Conservation (phyloP, 2,113 vertebrate genomes). For the Tor tambroides region DNA sequence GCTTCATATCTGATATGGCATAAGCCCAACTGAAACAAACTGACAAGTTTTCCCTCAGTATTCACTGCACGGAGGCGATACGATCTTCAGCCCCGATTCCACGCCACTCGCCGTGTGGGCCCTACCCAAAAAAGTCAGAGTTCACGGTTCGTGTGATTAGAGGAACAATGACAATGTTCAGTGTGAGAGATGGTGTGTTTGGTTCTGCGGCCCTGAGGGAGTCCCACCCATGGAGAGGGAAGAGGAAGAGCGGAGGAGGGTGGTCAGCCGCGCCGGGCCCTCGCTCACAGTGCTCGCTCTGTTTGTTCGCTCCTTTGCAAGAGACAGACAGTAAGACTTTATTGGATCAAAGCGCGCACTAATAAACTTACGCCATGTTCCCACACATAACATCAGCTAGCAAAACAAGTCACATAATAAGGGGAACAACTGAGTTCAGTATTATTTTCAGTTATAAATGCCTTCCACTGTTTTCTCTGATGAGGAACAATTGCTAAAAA, state of each 20-base stretch:
- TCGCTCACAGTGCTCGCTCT: conserved; percentile 56
- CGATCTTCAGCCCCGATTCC: conserved; percentile 59
- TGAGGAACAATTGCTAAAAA: neutral
- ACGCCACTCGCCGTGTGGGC: conserved; percentile 63
- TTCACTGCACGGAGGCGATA: conserved; percentile 41
- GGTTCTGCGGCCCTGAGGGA: conserved; percentile 52
- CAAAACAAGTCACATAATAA: conserved; percentile 21
- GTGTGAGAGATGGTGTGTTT: conserved; percentile 64
- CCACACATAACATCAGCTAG: conserved; percentile 10
- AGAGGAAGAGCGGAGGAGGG: conserved; percentile 70
- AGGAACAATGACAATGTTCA: conserved; percentile 60
- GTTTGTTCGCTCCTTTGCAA: conserved; percentile 60
- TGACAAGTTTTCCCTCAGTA: conserved; percentile 42
- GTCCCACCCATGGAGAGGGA: conserved; percentile 71
- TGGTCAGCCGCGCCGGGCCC: conserved; percentile 63
- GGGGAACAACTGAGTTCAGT: neutral
- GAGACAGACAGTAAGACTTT: conserved; percentile 34
- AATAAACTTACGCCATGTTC: conserved; percentile 37
- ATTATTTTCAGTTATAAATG: conserved; percentile 8
- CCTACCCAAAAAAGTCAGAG: conserved; percentile 52
- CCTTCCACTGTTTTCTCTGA: neutral
- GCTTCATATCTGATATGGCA: conserved; percentile 71
- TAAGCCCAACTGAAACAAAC: conserved; percentile 73
- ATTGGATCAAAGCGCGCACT: conserved; percentile 10
- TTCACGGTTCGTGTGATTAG: conserved; percentile 47